Conservation (phyloP, 1,140 invertebrate genomes). For the Proctacanthus coquilletti region DNA sequence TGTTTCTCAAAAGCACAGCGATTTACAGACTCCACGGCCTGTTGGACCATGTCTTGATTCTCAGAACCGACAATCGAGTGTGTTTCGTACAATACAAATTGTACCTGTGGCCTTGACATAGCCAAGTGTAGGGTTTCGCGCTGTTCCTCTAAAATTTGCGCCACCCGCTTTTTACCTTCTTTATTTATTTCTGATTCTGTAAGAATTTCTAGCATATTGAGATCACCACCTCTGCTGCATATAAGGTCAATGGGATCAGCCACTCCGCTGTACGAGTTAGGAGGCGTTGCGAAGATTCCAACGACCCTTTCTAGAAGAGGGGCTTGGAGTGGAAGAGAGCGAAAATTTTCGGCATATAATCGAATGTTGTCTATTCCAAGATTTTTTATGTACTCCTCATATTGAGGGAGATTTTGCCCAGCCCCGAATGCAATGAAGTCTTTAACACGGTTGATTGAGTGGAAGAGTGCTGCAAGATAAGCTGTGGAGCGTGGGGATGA, state of each 20-base stretch:
- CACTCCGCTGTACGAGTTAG: conserved; percentile 58
- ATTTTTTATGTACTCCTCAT: conserved; percentile 34
- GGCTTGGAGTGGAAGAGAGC: conserved; percentile 37
- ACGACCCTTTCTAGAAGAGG: conserved; percentile 48
- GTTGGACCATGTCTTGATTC: conserved; percentile 44
- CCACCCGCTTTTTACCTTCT: conserved; percentile 38
- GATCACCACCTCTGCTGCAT: conserved; percentile 45
- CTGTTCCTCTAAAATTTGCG: conserved; percentile 46
- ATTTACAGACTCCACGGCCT: conserved; percentile 43
- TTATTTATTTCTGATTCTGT: conserved; percentile 46
- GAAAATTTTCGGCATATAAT: conserved; percentile 41
- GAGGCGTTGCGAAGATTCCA: conserved; percentile 53
- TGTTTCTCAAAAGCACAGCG: conserved; percentile 43
- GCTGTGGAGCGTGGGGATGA: conserved; percentile 56
- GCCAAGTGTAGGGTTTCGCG: conserved; percentile 44
- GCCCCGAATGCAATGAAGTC: conserved; percentile 41
- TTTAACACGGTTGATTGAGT: conserved; percentile 40
- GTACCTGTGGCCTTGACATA: conserved; percentile 53
- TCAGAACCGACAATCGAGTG: conserved; percentile 50
- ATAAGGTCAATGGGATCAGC: conserved; percentile 57
- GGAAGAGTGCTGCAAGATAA: conserved; percentile 51
- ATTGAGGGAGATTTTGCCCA: conserved; percentile 34
- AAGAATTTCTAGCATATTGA: conserved; percentile 47
- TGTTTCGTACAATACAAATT: conserved; percentile 52
- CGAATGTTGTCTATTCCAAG: conserved; percentile 38